Percentiles rank a stretch among this genome's conserved stretches.
Conservation (phyloP, 2,797 vertebrate species). For the Falco rusticolus region DNA sequence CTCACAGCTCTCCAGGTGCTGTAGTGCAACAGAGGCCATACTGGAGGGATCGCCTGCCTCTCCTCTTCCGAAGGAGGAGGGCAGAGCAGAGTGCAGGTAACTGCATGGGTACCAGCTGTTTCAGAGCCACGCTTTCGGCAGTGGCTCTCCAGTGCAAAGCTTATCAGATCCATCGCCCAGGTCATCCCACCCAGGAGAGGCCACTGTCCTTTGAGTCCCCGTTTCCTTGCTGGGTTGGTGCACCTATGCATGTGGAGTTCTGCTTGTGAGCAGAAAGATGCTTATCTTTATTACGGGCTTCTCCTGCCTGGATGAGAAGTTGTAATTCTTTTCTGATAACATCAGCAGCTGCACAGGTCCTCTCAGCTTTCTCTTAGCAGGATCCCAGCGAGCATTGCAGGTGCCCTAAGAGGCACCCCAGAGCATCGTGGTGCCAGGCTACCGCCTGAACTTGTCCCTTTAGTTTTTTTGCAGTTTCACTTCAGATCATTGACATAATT, state of each 20-base stretch:
- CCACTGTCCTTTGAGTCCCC: not conserved
- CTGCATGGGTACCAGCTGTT: not conserved
- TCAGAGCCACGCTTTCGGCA: not conserved
- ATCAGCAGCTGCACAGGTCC: not conserved
- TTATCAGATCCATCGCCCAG: accelerated
- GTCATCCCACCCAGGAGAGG: not conserved
- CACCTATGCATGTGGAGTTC: accelerated
- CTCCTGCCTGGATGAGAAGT: not conserved
- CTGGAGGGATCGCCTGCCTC: not conserved
- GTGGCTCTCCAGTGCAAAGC: not conserved
- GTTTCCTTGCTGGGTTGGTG: not conserved
- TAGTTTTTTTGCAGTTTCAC: not conserved
- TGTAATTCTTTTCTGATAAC: too few species aligned
- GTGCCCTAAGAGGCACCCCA: not conserved
- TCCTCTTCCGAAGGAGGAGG: not conserved
- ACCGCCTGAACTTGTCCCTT: not conserved
- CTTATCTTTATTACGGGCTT: not conserved
- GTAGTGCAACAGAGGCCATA: not conserved
- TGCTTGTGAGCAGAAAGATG: not conserved
- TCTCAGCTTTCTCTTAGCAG: not conserved
- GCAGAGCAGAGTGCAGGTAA: not conserved
- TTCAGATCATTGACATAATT: accelerated
- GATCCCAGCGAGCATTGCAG: accelerated
- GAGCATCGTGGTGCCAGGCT: accelerated
- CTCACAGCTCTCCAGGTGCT: not conserved